Base-by-base conservation (phyloP, 2,888 invertebrate genomes). In the Nemoura dubitans region DNA sequence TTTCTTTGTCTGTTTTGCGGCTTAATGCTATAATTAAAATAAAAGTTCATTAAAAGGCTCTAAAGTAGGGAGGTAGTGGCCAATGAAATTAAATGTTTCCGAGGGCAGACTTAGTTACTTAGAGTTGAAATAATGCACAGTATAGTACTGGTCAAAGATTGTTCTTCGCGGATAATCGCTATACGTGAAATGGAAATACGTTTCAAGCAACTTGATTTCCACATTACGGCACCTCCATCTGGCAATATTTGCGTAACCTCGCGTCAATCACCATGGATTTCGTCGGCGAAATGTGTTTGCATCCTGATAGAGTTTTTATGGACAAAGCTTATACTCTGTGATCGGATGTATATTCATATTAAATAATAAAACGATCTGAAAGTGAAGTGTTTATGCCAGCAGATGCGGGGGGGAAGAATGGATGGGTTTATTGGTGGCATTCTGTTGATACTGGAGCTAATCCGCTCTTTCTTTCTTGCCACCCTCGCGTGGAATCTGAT, bases 381-480 rank as follows among this genome's bases (percentile, higher is more conserved):
- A 84, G 84, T 84, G 84, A 84, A 84, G 84, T 84, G 84, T 84
- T 84, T 84, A 84, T 84, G 76, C 84, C 83, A 76, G 84, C 25
- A 59, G 81, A 29, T 29, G 81, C n/a, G n/a, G n/a, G 81, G 81
- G n/a, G 30, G n/a, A 84, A 84, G 84, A 84, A 84, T 84, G 84
- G 84, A 76, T 28, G 84, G 59, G 84, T 76, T 84, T 84, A 84
- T 84, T 84, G 84, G 59, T 59, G 84, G 76, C 59, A n/a, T 84
- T 27, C 84, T 84, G 84, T 84, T 84, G 84, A 84, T 84, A 84
- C 59, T 84, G 59, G 16, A 59, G 84, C 29, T 84, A 59, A 84
- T 83, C 25, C 59, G n/a, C 26, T 26, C 28, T 76, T 76, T 76
- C 84, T 59, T 14, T 59, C 14, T 10, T 14, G 59, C 76, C 10